A percentile compares a stretch with the other conserved stretches of the same genome.
These are phyloP conservation scores for Nomada ruficornis DNA, from an alignment of 2,888 invertebrate species.

Conservation along the genomic window DNA sequence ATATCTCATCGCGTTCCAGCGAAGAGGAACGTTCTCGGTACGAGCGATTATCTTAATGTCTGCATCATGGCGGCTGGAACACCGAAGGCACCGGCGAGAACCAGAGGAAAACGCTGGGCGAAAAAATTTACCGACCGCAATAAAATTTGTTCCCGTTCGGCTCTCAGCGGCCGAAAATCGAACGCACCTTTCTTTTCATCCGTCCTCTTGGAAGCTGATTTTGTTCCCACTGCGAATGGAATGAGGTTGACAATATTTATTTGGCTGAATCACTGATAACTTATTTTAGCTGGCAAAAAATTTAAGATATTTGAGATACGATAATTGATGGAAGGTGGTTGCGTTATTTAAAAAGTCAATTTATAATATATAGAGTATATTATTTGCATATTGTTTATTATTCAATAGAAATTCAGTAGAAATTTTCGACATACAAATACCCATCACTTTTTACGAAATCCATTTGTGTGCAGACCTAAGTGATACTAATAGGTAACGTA, in stretches of 20 bases:
- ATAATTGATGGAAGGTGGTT: not conserved
- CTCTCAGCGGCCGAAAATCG: constrained; percentile 24
- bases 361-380: too few species aligned
- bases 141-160: constrained; percentile 46
- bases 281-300: not conserved
- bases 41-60: constrained; percentile 69
- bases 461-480: constrained; percentile 15
- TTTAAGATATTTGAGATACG: not conserved
- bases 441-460: not conserved
- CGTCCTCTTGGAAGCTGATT: not conserved
- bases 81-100: constrained; percentile 32
- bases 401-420: too few species aligned
- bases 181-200: not conserved
- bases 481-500: not conserved
- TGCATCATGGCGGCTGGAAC: constrained; percentile 50
- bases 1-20: constrained; percentile 35
- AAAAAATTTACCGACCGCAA: constrained; percentile 52
- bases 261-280: not conserved
- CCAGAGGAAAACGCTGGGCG: constrained; percentile 15
- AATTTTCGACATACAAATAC: too few species aligned
- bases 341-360: too few species aligned
- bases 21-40: constrained; percentile 45
- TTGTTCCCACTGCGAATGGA: not conserved
- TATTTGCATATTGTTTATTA: too few species aligned
- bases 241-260: not conserved